Conservation (phyloP, 2,888 invertebrate genomes). For the Blastobasis adustella region DNA sequence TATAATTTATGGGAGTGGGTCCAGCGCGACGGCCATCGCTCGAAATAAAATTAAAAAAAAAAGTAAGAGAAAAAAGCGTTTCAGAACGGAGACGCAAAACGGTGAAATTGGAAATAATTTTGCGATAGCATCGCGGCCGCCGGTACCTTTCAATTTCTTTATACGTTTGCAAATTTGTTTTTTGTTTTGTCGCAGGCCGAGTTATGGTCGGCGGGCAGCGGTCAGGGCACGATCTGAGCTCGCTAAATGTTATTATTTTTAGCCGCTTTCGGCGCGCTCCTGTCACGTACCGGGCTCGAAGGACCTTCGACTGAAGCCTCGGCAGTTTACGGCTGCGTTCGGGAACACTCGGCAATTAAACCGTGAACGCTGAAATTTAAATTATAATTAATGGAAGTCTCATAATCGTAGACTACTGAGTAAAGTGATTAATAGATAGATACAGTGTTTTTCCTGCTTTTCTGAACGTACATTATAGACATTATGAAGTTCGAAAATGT, state of each 20-base stretch:
- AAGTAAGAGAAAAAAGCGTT: conserved; percentile 32
- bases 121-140: conserved; percentile 64
- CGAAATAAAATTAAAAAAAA: conserved; percentile 49
- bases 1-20: conserved; percentile 69
- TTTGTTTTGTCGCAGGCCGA: conserved; percentile 40
- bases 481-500: too few species aligned
- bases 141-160: conserved; percentile 70
- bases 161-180: conserved; percentile 60
- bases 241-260: conserved; percentile 21
- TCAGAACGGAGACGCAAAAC: conserved; percentile 58
- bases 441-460: too few species aligned
- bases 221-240: conserved; percentile 18
- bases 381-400: too few species aligned
- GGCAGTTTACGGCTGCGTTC: too few species aligned
- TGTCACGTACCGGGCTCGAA: neutral
- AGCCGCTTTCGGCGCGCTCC: conserved; percentile 7
- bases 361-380: too few species aligned
- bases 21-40: conserved; percentile 52
- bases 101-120: conserved; percentile 75
- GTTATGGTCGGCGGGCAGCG: conserved; percentile 35
- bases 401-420: too few species aligned
- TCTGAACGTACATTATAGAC: too few species aligned
- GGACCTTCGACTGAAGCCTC: too few species aligned
- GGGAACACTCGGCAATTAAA: too few species aligned
- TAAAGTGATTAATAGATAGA: too few species aligned